These are phyloP conservation scores for Panthera tigris DNA, from an alignment of 2,113 vertebrate species.

Conservation along the genomic window DNA sequence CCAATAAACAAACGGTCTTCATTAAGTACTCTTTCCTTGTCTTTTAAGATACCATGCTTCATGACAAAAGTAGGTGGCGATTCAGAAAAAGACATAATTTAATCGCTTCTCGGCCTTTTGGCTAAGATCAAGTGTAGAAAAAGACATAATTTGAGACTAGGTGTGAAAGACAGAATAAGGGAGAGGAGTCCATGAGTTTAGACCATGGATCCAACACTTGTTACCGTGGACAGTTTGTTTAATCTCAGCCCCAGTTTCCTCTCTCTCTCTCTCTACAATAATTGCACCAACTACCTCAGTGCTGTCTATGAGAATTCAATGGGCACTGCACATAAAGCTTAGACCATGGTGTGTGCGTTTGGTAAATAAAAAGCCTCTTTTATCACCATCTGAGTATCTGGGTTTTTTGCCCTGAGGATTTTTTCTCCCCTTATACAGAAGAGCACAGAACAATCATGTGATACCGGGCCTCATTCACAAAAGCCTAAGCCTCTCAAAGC, in stretches of 20 bases:
- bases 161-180: background rate
- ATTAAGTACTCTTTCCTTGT: background rate
- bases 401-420: background rate
- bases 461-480: background rate
- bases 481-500: background rate
- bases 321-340: background rate
- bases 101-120: no score
- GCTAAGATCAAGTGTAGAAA: background rate
- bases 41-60: background rate
- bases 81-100: background rate
- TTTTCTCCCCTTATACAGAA: background rate
- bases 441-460: background rate
- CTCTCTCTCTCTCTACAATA: background rate
- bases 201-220: background rate
- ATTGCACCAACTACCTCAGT: background rate
- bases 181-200: background rate
- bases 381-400: background rate
- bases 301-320: background rate
- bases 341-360: fast-evolving
- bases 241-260: background rate
- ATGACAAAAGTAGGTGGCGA: background rate
- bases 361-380: background rate
- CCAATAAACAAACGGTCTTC: background rate
- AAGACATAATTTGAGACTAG: background rate
- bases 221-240: background rate